These are phyloP conservation scores for Smithornis capensis DNA, from an alignment of 2,113 vertebrate species.

Conservation along the genomic window DNA sequence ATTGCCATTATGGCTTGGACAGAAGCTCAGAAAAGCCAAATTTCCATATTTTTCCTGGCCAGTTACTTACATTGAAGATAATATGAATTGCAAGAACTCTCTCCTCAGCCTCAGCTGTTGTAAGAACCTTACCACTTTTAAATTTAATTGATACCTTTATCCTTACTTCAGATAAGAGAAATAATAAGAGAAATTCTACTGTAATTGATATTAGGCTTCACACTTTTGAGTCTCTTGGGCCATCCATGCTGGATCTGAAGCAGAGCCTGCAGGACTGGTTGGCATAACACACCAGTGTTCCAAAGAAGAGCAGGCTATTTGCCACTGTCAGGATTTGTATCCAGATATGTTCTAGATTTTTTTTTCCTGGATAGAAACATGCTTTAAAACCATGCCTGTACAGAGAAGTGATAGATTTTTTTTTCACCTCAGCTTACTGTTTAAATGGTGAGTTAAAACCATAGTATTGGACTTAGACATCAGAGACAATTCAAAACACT, in stretches of 20 bases:
- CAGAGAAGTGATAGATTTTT: background rate
- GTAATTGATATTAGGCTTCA: background rate
- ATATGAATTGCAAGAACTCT: background rate
- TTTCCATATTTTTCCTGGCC: background rate
- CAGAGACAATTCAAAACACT: background rate
- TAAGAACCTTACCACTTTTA: background rate
- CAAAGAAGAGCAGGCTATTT: background rate
- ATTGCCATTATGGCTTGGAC: background rate
- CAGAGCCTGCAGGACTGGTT: background rate
- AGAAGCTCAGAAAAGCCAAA: background rate
- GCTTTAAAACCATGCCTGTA: background rate
- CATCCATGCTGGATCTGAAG: background rate
- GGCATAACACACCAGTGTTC: background rate
- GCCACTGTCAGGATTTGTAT: background rate
- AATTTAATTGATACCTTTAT: background rate
- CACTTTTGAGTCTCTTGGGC: background rate
- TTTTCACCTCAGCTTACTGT: background rate
- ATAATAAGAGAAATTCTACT: background rate
- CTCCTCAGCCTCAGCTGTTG: background rate
- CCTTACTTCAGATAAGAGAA: background rate
- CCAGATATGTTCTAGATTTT: background rate
- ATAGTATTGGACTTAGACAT: background rate
- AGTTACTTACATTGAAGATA: background rate
- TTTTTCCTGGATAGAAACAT: background rate
- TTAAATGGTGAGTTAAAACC: background rate